Evolutionary conservation across 2,797 vertebrate genomes (phyloP), one percentile per base, ranked within the genome.

Genomic region (Tadarida brasiliensis): DNA sequence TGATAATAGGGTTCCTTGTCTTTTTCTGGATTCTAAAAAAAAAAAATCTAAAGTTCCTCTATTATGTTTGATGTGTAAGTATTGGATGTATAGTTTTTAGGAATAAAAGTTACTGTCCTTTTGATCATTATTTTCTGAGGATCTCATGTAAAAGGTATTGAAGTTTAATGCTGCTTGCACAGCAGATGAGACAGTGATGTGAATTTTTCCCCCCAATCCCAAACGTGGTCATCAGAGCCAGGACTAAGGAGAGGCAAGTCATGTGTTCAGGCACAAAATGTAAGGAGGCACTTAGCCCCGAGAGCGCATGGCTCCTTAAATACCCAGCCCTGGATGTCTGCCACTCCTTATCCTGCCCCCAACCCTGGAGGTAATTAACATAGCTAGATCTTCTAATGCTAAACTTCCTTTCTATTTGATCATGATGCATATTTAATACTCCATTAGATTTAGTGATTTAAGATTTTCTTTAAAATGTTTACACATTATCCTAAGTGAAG

Each of bases 121-220:
- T 74, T 63, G n/a, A 78, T 68, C 68, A 44, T 44, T 26, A 28
- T 85, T 91, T 93, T 87, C 51, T 63, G 12, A 77, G 17, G 71
- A 17, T 80, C 12, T 84, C 24, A n/a, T 39, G 63, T 65, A 70
- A 84, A 90, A 85, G 20, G 8, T 61, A 2, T 65, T 70, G 12
- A 81, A 26, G 19, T 84, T 71, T 59, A 54, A 63, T 22, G 6
- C 10, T 68, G 39, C 78, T 67, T 68, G 17, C 26, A 5, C 19
- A 76, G 26, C 14, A 84, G 59, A 63, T 30, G 49, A 87, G 12
- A 47, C 59, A 71, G 2, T 3, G 3, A 7, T 2, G 15, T 24
- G 33, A 51, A 2, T 65, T 26, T 94, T 82, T 81, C 35, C 68
- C n/a, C 54, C 88, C 51, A 76, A 0, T 71, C 8, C 16, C 20